Percentiles rank a stretch among this genome's conserved stretches.
These are phyloP conservation scores for Gasteruption jaculator DNA, from an alignment of 2,888 invertebrate species.

Conservation along the genomic window DNA sequence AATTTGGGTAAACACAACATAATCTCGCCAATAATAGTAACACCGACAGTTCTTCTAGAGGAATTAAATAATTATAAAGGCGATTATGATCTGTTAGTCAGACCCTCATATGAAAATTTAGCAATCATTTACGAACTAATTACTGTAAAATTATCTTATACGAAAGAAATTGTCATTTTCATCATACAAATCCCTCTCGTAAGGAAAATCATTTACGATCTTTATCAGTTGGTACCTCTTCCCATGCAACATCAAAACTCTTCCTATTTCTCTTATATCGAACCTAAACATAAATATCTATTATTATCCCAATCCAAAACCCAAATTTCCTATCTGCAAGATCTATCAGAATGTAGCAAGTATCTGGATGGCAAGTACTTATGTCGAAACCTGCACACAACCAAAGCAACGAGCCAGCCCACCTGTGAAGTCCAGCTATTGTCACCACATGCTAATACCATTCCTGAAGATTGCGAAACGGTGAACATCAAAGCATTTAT, in stretches of 20 bases:
- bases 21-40: too few species aligned
- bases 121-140: too few species aligned
- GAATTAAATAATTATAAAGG: too few species aligned
- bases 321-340: slow-evolving; percentile 8
- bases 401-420: slow-evolving; percentile 1
- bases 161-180: too few species aligned
- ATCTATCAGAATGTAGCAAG: slow-evolving; percentile 11
- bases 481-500: slow-evolving; percentile 6
- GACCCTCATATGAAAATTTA: too few species aligned
- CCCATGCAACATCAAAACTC: slow-evolving; percentile 12
- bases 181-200: too few species aligned
- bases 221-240: slow-evolving; percentile 4
- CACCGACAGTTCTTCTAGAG: too few species aligned
- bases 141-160: too few species aligned
- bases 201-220: slow-evolving; percentile 4
- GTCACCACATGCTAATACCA: slow-evolving; percentile 2
- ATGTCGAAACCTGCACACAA: slow-evolving; percentile 8
- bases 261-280: too few species aligned
- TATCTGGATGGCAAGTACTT: slow-evolving; percentile 5
- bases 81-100: too few species aligned
- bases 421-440: too few species aligned
- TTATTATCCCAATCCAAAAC: slow-evolving; percentile 12
- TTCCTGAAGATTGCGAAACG: slow-evolving; percentile 8
- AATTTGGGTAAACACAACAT: too few species aligned
- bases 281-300: slow-evolving; percentile 9